Base-by-base conservation (phyloP, 2,888 invertebrate genomes). In the Drosophila imparisetae region DNA sequence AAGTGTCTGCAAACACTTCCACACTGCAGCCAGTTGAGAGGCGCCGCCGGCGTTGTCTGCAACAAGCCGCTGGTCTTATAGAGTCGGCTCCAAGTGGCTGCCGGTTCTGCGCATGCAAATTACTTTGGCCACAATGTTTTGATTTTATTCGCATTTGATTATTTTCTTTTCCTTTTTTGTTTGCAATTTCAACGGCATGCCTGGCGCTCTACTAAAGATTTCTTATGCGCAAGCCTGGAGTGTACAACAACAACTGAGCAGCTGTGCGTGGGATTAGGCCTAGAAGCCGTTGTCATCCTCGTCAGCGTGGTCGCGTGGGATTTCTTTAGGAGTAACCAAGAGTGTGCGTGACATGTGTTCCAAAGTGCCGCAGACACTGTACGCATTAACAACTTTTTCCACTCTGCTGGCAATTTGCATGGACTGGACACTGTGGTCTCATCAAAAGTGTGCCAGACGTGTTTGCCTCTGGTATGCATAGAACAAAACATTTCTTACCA, bases 41-140 rank as follows among this genome's bases (percentile, higher is more conserved):
- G 83, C 81, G 84, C 87, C 80, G 77, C 72, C 71, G 66, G 81
- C 77, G 62, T 63, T 81, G 74, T 80, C 80, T 78, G 80, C 80
- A 74, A 58, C 58, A 53, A 63, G 49, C 42, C 59, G 32, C 32
- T 61, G 61, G 55, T 29, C 29, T 38, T 57, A 4, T 15, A 2
- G 27, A 49, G 49, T 18, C 49, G 38, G 50, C n/a, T 50, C 65
- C 65, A 67, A 79, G 79, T 73, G 72, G 82, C 86, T 84, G 76
- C 76, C 61, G 73, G 83, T 77, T 75, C 66, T 83, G 54, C 66
- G 86, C 86, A 90, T 86, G 90, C 90, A 86, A 90, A 88, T 90
- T 90, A 75, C 86, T 81, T 79, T 85, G 80, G 81, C 81, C 81
- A 78, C 84, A 88, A 78, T 86, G 90, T 86, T 89, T 89, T 86